Base-by-base conservation (phyloP, 2,888 invertebrate genomes). In the Nomada lathburiana region DNA sequence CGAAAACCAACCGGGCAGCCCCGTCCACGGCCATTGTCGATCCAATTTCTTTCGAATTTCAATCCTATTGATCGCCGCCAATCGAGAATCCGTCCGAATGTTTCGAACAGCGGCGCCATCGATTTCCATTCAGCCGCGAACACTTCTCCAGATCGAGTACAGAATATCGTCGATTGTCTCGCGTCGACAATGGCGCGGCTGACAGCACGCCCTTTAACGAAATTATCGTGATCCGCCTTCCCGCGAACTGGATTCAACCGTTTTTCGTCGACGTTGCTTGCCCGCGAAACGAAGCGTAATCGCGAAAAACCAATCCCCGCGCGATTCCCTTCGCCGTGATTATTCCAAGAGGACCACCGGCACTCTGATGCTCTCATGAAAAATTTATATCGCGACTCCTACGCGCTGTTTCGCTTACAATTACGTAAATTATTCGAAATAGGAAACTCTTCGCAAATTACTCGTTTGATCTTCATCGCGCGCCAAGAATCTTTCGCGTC, bases 11-110 rank as follows among this genome's bases (percentile, higher is more conserved):
- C 7, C 29, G 29, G 5, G 7, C 5, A 29, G 0, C 29, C 29
- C 29, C 29, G 0, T 3, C 29, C 36, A 5, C 36, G 36, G 47
- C 16, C 16, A 47, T 60, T 63, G 79, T 80, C 82, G 80, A 84
- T 84, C 52, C 23, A 76, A 82, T 86, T 84, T 84, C 75, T 80
- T 84, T 84, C 70, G 80, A 23, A 73, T 78, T 53, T 20, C 44
- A 55, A 75, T 76, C 53, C 42, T 20, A 4, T 52, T 10, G 81
- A 81, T 79, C 76, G 55, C 20, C 62, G 65, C 36, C 76, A 72
- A 75, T 75, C 52, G 73, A 47, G 68, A 71, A 82, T 16, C 82
- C 76, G 76, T 80, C 75, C 75, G 63, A 84, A 86, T 84, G 76
- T 86, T 86, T 86, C 62, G 67, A 85, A 57, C 64, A 26, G n/a